Evolutionary conservation across 2,113 vertebrate species (phyloP).

Genomic region (Rhineura floridana): DNA sequence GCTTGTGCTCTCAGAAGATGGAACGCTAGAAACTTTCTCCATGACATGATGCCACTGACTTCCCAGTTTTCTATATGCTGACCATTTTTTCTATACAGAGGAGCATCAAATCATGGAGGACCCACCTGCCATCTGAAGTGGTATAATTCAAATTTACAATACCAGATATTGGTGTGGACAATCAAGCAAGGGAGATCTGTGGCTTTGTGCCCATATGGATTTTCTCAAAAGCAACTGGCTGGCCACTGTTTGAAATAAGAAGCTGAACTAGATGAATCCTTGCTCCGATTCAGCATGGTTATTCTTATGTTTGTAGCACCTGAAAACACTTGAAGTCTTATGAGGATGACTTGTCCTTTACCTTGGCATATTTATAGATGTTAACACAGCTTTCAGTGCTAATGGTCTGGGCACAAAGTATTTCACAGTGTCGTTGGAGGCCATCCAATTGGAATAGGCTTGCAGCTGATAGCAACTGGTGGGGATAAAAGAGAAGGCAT

Average conservation of each 20-base stretch:
- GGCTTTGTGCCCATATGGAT: not conserved
- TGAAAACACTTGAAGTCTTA: not conserved
- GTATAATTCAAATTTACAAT: not conserved
- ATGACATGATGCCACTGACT: not conserved
- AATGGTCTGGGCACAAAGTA: conserved; percentile 89
- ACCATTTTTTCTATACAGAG: not conserved
- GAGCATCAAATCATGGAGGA: not conserved
- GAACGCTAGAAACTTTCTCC: not conserved
- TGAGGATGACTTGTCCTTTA: conserved; percentile 39
- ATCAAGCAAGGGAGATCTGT: not conserved
- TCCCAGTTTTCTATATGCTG: not conserved
- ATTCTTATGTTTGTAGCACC: not conserved
- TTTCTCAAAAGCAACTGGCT: not conserved
- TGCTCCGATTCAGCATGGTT: not conserved
- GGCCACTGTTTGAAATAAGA: not conserved
- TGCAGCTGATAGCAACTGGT: conserved; percentile 88
- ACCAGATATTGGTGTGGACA: not conserved
- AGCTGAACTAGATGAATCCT: not conserved
- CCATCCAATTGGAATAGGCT: conserved; percentile 90
- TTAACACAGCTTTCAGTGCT: conserved; percentile 86
- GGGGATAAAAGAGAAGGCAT: conserved; percentile 27
- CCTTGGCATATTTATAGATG: conserved; percentile 96
- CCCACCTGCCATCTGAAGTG: not conserved
- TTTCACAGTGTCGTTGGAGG: conserved; percentile 93
- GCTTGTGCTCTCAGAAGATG: not conserved